Percentiles rank a stretch among this genome's conserved stretches.
phyloP scores from a whole-genome alignment of 2,797 vertebrate species.

The Valencia hispanica region DNA sequence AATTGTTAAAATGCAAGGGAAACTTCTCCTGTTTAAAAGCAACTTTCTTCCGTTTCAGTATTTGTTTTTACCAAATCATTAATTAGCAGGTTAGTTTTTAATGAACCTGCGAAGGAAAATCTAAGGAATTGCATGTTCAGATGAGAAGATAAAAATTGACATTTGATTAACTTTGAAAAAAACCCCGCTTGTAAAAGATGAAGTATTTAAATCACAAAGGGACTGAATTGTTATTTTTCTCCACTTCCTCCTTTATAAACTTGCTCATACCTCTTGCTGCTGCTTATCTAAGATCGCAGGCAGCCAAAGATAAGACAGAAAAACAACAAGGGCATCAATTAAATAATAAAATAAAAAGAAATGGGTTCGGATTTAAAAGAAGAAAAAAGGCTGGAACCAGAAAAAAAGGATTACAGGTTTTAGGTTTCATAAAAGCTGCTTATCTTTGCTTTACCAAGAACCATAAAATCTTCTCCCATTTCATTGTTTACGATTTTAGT shows the following conservation, averaged over 20 bases:
- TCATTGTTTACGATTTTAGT: not conserved
- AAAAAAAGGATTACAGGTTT: not conserved
- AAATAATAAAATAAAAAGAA: not conserved
- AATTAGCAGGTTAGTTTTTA: not conserved
- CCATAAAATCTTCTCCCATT: not conserved
- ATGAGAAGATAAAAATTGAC: not conserved
- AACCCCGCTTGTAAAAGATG: not conserved
- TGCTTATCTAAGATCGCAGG: slow-evolving; percentile 21
- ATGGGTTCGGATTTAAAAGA: not conserved
- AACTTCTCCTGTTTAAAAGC: not conserved
- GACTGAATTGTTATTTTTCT: not conserved
- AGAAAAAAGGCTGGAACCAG: not conserved
- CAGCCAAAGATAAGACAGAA: slow-evolving; percentile 8
- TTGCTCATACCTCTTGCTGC: slow-evolving; percentile 31
- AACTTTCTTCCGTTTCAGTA: not conserved
- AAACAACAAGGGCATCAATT: not conserved
- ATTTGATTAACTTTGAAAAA: not conserved
- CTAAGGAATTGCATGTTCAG: not conserved
- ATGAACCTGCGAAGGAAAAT: not conserved
- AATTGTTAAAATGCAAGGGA: not conserved
- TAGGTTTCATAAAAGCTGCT: not conserved
- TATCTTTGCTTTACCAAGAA: not conserved
- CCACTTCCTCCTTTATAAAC: slow-evolving; percentile 35
- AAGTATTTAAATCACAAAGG: slow-evolving; percentile 3
- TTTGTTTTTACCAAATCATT: not conserved